A percentile compares a stretch with the other conserved stretches of the same genome.
Conservation (phyloP, 2,888 invertebrate species). For the Hyposoter didymator region DNA sequence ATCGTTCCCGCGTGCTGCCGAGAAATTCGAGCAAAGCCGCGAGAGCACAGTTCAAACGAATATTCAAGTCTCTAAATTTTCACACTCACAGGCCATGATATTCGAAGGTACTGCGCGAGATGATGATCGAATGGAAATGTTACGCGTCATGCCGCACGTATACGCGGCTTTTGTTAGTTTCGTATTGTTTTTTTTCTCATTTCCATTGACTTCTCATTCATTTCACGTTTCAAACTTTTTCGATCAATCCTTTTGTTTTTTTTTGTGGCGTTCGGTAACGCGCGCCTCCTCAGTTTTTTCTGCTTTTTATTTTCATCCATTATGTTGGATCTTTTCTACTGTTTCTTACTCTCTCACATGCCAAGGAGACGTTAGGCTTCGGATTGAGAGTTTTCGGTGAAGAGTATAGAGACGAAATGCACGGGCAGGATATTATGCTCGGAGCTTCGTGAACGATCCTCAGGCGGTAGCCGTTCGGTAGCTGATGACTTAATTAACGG, state of each 20-base stretch:
- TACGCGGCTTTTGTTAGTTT: constrained; percentile 66
- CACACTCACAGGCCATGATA: constrained; percentile 58
- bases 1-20: background rate
- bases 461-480: constrained; percentile 81
- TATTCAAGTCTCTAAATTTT: background rate
- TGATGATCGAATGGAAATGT: constrained; percentile 75
- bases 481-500: constrained; percentile 82
- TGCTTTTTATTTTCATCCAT: constrained; percentile 57
- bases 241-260: constrained; percentile 30
- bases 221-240: constrained; percentile 45
- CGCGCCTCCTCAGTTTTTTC: constrained; percentile 35
- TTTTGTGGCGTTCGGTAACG: constrained; percentile 53
- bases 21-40: background rate
- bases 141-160: constrained; percentile 78
- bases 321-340: constrained; percentile 50
- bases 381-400: constrained; percentile 25
- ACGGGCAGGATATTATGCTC: constrained; percentile 34
- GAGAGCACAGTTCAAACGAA: background rate
- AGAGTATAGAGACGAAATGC: background rate
- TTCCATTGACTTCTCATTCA: constrained; percentile 54
- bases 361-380: constrained; percentile 6
- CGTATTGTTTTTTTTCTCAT: constrained; percentile 29
- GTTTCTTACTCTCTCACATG: constrained; percentile 5
- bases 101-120: constrained; percentile 63
- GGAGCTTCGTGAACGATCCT: constrained; percentile 37